phyloP scores from a whole-genome alignment of 2,797 vertebrate genomes.

The Avahi laniger region DNA sequence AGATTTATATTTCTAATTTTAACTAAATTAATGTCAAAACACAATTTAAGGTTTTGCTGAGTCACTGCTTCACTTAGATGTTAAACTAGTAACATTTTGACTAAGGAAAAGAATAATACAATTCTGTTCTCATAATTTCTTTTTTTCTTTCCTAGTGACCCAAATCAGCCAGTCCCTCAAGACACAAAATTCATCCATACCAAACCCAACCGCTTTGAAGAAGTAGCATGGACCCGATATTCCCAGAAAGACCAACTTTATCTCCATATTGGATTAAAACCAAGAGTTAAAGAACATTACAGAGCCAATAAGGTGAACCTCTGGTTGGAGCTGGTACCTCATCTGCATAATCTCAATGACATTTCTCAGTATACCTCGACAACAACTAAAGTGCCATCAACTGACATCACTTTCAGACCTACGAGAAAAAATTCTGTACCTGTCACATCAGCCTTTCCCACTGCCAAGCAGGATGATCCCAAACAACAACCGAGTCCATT shows the following conservation, averaged over 20 bases:
- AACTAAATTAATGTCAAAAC: conserved; percentile 8
- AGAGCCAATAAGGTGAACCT: conserved; percentile 99
- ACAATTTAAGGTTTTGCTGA: conserved; percentile 25
- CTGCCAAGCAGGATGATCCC: conserved; percentile 94
- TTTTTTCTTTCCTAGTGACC: conserved; percentile 89
- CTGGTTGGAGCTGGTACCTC: conserved; percentile 98
- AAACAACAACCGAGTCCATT: conserved; percentile 94
- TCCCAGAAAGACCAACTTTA: conserved; percentile 99
- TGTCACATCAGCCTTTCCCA: conserved; percentile 95
- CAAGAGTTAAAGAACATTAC: conserved; percentile 99
- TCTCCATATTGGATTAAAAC: conserved; percentile 98
- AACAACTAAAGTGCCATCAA: conserved; percentile 97
- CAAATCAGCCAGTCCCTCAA: conserved; percentile 99
- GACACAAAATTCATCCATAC: conserved; percentile 99
- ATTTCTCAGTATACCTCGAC: conserved; percentile 98
- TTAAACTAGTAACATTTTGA: background rate
- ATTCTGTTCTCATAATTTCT: conserved; percentile 57
- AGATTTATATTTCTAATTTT: conserved; percentile 19
- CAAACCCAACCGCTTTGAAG: conserved; percentile 99
- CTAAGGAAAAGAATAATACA: conserved; percentile 40
- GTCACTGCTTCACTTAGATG: conserved; percentile 29
- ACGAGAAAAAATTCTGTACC: conserved; percentile 94
- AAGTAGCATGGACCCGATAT: conserved; percentile 99
- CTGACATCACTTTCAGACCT: conserved; percentile 94
- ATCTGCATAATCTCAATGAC: conserved; percentile 98